phyloP scores from a whole-genome alignment of 2,888 invertebrate species.

The Phrixothrix hirtus region DNA sequence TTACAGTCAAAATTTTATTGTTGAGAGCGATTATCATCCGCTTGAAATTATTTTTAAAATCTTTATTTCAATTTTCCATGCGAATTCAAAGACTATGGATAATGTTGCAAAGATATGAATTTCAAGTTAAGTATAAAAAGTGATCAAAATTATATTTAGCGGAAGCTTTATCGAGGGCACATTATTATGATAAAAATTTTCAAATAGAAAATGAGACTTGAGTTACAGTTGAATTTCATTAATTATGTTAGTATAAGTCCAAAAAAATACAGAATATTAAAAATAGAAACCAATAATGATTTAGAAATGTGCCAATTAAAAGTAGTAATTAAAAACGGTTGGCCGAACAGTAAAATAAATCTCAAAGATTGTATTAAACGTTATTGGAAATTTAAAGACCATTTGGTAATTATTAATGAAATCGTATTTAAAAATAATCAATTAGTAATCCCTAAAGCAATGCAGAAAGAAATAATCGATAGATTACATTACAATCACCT shows the following conservation, averaged over 20 bases:
- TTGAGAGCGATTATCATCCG: background rate
- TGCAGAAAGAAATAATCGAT: background rate
- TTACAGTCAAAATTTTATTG: background rate
- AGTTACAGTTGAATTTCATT: background rate
- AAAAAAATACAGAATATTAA: background rate
- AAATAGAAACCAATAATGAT: background rate
- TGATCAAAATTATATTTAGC: background rate
- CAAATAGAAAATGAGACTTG: too few species aligned
- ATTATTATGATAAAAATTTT: background rate
- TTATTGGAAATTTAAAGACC: background rate
- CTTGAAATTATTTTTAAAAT: background rate
- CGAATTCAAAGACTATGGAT: background rate
- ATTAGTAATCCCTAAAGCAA: background rate
- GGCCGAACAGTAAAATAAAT: background rate
- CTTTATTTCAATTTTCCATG: background rate
- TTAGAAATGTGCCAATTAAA: background rate
- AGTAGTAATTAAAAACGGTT: background rate
- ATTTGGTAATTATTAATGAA: background rate
- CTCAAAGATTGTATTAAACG: background rate
- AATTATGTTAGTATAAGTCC: background rate
- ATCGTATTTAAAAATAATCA: background rate
- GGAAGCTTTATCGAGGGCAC: background rate
- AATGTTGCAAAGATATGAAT: background rate
- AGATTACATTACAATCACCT: background rate
- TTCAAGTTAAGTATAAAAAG: background rate